Percentiles rank a stretch among this genome's conserved stretches.
phyloP scores from a whole-genome alignment of 2,888 invertebrate species.

The Drosophila picticornis region DNA sequence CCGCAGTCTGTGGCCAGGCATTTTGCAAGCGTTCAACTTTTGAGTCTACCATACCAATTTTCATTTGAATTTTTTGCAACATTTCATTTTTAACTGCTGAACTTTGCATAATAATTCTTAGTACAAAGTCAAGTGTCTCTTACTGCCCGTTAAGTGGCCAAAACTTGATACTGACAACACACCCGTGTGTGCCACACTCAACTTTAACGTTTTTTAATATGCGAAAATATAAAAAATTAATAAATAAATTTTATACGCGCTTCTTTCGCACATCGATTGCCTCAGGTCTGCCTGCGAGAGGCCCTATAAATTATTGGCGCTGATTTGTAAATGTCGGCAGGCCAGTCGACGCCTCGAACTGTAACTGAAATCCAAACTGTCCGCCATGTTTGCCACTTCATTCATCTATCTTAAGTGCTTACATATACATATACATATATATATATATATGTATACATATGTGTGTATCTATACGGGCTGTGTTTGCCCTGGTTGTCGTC shows the following conservation, averaged over 20 bases:
- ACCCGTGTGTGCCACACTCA: constrained; percentile 37
- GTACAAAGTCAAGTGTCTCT: constrained; percentile 34
- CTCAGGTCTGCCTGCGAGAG: neutral
- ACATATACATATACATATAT: constrained; percentile 1
- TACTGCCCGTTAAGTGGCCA: constrained; percentile 58
- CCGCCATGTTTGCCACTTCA: constrained; percentile 78
- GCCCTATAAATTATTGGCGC: constrained; percentile 66
- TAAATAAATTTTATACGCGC: constrained; percentile 33
- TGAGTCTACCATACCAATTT: constrained; percentile 57
- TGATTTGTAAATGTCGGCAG: constrained; percentile 74
- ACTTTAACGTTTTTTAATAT: constrained; percentile 27
- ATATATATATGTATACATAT: constrained; percentile 3
- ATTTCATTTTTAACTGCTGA: constrained; percentile 81
- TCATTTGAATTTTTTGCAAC: constrained; percentile 70
- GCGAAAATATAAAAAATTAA: constrained; percentile 60
- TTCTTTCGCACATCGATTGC: constrained; percentile 10
- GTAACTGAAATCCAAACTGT: constrained; percentile 61
- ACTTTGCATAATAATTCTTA: constrained; percentile 68
- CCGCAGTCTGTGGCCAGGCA: constrained; percentile 34
- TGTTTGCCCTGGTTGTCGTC: constrained; percentile 31
- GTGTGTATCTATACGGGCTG: neutral
- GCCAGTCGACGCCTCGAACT: constrained; percentile 56
- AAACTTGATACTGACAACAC: constrained; percentile 39
- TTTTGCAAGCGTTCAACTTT: constrained; percentile 29
- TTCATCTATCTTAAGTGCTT: constrained; percentile 78